Base-by-base conservation (phyloP, 2,888 invertebrate species). In the Cheilosia vernalis region DNA sequence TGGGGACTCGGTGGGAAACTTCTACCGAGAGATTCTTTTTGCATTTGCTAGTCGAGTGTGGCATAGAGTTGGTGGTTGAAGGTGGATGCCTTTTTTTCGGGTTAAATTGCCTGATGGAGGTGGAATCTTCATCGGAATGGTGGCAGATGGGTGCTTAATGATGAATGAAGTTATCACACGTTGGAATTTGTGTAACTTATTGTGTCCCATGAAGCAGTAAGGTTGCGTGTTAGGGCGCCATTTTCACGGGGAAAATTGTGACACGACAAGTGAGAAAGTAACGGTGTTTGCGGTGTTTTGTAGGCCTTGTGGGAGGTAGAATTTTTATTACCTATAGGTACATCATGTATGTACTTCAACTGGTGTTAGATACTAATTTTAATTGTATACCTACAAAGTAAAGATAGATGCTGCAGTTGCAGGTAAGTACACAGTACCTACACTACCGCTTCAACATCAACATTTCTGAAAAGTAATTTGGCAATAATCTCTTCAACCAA, bases 101-200 rank as follows among this genome's bases (percentile, higher is more conserved):
- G 33, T 61, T 69, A 69, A 61, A 44, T 61, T 42, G 60, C 15
- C 51, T 40, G 58, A 47, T 49, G 37, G 4, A 37, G 24, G 21
- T 49, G 13, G 5, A 10, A 27, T 17, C 56, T 37, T 21, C 33
- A 40, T 60, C 19, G 47, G 24, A 21, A 17, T 51, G 37, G 37
- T 13, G 37, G 37, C 37, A 37, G 37, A 37, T 37, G 67, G 58
- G 47, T 61, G 61, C 37, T 78, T 37, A 78, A 78, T 78, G 69
- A 61, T 78, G 77, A 63, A 78, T 78, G 77, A 70, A 78, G 69
- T 47, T 49, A 56, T 69, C 47, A 69, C 61, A 63, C 69, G 61
- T 69, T 56, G 58, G 53, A n/a, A 15, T 27, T 53, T 40, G 30
- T 6, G 37, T 37, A 33, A 13, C 51, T 51, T 51, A 10, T 47